Percentiles rank a stretch among this genome's conserved stretches.
Evolutionary conservation across 1,140 invertebrate species (phyloP).

Genomic region (Teleopsis dalmanni): DNA sequence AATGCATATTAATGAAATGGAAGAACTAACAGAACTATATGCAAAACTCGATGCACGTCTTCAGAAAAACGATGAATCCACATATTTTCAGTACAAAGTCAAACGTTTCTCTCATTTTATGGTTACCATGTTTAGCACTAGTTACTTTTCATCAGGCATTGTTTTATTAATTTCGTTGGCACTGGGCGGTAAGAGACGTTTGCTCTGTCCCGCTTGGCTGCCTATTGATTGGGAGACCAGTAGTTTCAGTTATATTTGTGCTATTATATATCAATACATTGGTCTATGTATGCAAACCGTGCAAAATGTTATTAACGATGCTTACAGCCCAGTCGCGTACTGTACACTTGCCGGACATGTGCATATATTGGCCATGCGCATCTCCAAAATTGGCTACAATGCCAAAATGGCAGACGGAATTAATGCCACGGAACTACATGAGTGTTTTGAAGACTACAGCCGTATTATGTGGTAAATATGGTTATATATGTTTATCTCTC

Average conservation of each 20-base stretch:
- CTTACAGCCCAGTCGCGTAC: constrained; percentile 17
- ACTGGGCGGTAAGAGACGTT: constrained; percentile 10
- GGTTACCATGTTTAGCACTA: constrained; percentile 11
- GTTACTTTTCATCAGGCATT: constrained; percentile 11
- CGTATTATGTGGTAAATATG: constrained; percentile 20
- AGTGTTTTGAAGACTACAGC: constrained; percentile 18
- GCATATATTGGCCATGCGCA: constrained; percentile 15
- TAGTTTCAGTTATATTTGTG: constrained; percentile 4
- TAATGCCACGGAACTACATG: constrained; percentile 1
- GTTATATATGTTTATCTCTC: background rate
- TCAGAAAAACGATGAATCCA: constrained; percentile 12
- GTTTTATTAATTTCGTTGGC: constrained; percentile 10
- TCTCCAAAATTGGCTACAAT: constrained; percentile 10
- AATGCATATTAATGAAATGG: constrained; percentile 11
- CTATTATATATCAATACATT: constrained; percentile 17
- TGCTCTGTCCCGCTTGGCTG: constrained; percentile 23
- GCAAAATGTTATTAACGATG: constrained; percentile 20
- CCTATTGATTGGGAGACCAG: constrained; percentile 18
- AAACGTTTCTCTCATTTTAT: constrained; percentile 8
- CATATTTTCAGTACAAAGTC: constrained; percentile 9
- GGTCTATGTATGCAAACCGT: constrained; percentile 15
- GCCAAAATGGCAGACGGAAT: background rate
- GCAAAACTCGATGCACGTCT: constrained; percentile 16
- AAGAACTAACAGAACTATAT: constrained; percentile 11
- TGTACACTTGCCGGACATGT: constrained; percentile 24